phyloP scores from a whole-genome alignment of 2,888 invertebrate genomes.

The Halocaridina rubra region DNA sequence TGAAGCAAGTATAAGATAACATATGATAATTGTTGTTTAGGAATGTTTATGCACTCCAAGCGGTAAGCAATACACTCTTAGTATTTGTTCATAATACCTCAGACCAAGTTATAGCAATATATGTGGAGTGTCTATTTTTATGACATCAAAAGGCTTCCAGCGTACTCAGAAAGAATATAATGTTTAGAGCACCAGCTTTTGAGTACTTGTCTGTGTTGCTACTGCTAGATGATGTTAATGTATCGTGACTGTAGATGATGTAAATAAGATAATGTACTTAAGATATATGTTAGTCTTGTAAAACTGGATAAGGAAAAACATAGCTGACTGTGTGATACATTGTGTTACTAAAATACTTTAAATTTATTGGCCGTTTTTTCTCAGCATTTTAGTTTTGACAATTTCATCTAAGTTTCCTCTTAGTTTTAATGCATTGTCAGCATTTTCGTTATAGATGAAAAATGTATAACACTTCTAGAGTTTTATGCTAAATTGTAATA shows the following conservation, averaged over 20 bases:
- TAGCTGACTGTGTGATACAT: slow-evolving; percentile 32
- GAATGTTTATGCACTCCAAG: no score
- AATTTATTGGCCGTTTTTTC: no score
- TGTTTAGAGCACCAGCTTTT: background rate
- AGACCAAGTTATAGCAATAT: background rate
- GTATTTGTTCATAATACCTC: no score
- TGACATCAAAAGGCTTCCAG: background rate
- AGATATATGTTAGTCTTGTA: slow-evolving; percentile 16
- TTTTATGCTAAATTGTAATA: slow-evolving; percentile 30
- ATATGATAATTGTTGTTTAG: no score
- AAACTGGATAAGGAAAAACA: slow-evolving; percentile 26
- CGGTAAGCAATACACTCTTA: no score
- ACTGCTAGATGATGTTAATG: background rate
- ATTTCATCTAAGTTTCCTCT: slow-evolving; percentile 36
- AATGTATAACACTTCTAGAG: slow-evolving; percentile 34
- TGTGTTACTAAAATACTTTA: background rate
- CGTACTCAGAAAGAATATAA: background rate
- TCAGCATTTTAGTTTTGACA: no score
- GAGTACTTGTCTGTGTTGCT: background rate
- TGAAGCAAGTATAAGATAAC: no score
- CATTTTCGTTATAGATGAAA: slow-evolving; percentile 38
- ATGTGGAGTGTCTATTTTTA: background rate
- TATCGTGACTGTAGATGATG: background rate
- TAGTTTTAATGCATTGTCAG: slow-evolving; percentile 18
- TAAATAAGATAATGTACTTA: slow-evolving; percentile 38